These are phyloP conservation scores for Phenganax stokvisi DNA, from an alignment of 92 coral and sea anemone genomes.

Conservation along the genomic window DNA sequence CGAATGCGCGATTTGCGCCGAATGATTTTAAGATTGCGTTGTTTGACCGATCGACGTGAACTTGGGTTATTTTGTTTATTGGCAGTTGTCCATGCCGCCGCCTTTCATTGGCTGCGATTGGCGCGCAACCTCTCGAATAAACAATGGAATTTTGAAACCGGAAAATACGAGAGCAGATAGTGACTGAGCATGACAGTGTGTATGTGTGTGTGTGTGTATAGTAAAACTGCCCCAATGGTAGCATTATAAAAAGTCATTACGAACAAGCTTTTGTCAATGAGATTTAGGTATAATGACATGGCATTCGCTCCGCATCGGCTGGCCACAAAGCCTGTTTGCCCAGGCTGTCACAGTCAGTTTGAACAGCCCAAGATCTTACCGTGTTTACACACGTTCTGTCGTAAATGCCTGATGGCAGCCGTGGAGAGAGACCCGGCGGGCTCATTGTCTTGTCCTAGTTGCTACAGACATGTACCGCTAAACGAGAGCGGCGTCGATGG, in stretches of 20 bases:
- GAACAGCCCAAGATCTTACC: slow-evolving; percentile 95
- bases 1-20: not conserved
- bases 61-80: slow-evolving; percentile 39
- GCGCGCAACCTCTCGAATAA: slow-evolving; percentile 41
- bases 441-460: slow-evolving; percentile 81
- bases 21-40: slow-evolving; percentile 11
- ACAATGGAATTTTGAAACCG: slow-evolving; percentile 45
- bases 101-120: slow-evolving; percentile 58
- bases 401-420: slow-evolving; percentile 79
- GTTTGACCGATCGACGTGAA: not conserved
- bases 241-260: slow-evolving; percentile 37
- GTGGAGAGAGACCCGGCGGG: slow-evolving; percentile 75
- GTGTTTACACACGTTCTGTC: slow-evolving; percentile 99
- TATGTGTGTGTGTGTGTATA: too few relatives aligned
- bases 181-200: slow-evolving; percentile 25
- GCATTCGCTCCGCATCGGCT: slow-evolving; percentile 85
- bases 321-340: slow-evolving; percentile 65
- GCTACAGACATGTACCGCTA: slow-evolving; percentile 78
- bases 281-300: slow-evolving; percentile 82
- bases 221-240: slow-evolving; percentile 35
- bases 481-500: slow-evolving; percentile 84
- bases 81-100: slow-evolving; percentile 58
- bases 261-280: slow-evolving; percentile 63
- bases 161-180: slow-evolving; percentile 28
- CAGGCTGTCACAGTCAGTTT: slow-evolving; percentile 78